These are phyloP conservation scores for Cacatua alba DNA, from an alignment of 2,113 vertebrate species.

Conservation along the genomic window DNA sequence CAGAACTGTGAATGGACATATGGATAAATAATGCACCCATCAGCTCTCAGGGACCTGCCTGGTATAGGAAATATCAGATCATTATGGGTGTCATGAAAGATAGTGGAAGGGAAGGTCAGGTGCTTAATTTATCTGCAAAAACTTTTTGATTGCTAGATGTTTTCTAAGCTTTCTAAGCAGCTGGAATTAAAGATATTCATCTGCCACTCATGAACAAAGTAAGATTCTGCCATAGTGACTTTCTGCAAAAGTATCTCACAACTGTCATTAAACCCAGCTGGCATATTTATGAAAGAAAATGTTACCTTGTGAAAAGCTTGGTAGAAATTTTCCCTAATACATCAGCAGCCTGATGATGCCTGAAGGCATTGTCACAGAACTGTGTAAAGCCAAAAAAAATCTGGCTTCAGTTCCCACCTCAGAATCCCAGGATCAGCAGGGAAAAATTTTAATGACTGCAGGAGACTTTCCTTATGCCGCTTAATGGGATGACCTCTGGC, in stretches of 20 bases:
- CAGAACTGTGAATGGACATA: neutral
- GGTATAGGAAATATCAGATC: neutral
- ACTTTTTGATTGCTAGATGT: neutral
- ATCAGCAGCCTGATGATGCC: neutral
- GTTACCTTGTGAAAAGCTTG: neutral
- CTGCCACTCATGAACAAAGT: neutral
- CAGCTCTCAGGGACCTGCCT: neutral
- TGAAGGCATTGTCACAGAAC: neutral
- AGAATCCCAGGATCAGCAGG: slow-evolving; percentile 1
- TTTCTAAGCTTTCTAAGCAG: neutral
- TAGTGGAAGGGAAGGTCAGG: neutral
- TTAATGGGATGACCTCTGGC: slow-evolving; percentile 13
- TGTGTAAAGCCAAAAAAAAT: neutral
- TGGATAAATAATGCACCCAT: neutral
- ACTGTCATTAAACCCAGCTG: slow-evolving; percentile 6
- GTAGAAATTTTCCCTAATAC: slow-evolving; percentile 4
- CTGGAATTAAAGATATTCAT: neutral
- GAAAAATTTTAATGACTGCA: neutral
- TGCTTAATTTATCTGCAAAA: neutral
- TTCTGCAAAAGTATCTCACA: neutral
- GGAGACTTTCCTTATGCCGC: neutral
- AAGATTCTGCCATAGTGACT: neutral
- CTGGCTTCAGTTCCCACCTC: neutral
- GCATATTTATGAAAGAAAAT: slow-evolving; percentile 1
- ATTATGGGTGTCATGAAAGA: neutral